Conservation (phyloP, 2,888 invertebrate genomes). For the Ectobius pallidus region DNA sequence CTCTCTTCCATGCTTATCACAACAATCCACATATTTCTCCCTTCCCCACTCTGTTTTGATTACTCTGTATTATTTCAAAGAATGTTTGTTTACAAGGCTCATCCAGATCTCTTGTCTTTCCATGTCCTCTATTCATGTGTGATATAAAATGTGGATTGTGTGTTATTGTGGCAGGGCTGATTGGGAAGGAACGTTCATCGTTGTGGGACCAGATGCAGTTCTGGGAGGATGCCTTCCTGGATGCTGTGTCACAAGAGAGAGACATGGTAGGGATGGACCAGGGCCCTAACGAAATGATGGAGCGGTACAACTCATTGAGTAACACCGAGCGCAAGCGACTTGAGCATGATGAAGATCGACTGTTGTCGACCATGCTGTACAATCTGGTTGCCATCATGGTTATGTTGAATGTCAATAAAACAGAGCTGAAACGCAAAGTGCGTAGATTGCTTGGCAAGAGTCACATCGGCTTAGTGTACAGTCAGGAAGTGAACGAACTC, state of each 20-base stretch:
- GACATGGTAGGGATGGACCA: slow-evolving; percentile 99
- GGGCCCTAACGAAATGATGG: slow-evolving; percentile 99
- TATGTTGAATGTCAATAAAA: slow-evolving; percentile 85
- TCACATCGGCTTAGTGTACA: slow-evolving; percentile 96
- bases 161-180: slow-evolving; percentile 52
- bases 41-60: no score
- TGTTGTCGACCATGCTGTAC: slow-evolving; percentile 93
- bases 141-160: no score
- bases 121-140: no score
- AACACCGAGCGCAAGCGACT: slow-evolving; percentile 92
- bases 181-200: slow-evolving; percentile 79
- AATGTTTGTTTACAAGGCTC: no score
- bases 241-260: slow-evolving; percentile 96
- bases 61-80: no score
- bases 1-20: no score
- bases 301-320: slow-evolving; percentile 90
- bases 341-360: slow-evolving; percentile 96
- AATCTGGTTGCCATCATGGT: slow-evolving; percentile 96
- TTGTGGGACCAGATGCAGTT: slow-evolving; percentile 99
- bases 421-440: slow-evolving; percentile 84
- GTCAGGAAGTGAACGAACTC: slow-evolving; percentile 95
- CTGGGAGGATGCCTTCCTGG: slow-evolving; percentile 99
- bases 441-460: slow-evolving; percentile 95
- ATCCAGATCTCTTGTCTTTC: no score
- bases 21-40: no score